phyloP scores from a whole-genome alignment of 2,888 invertebrate species.

The Beris chalybata region DNA sequence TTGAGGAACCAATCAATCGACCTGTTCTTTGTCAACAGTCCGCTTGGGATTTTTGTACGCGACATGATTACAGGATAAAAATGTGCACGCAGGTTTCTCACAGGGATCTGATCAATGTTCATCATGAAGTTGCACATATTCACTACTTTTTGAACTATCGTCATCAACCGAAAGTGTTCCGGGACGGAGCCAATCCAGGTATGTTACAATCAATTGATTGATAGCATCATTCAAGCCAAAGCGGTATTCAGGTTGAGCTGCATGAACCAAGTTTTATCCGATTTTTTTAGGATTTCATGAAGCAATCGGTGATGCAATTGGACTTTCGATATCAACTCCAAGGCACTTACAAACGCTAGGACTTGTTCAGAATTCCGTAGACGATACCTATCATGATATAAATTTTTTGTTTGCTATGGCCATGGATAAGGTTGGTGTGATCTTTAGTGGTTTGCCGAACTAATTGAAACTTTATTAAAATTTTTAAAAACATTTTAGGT shows the following conservation, averaged over 20 bases:
- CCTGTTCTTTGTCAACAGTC: conserved; percentile 86
- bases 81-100: conserved; percentile 85
- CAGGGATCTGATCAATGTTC: conserved; percentile 83
- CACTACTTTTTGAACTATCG: conserved; percentile 86
- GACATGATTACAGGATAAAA: conserved; percentile 82
- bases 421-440: conserved; percentile 69
- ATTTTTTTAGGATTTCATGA: conserved; percentile 80
- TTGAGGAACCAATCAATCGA: conserved; percentile 77
- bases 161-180: conserved; percentile 80
- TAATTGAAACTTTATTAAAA: too few relatives aligned
- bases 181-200: conserved; percentile 93
- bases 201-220: conserved; percentile 33
- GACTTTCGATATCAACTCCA: conserved; percentile 81
- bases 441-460: too few relatives aligned
- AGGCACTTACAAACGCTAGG: conserved; percentile 83
- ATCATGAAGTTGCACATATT: conserved; percentile 91
- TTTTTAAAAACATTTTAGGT: conserved; percentile 42
- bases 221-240: too few relatives aligned
- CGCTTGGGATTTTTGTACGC: conserved; percentile 93
- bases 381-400: conserved; percentile 79
- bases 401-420: conserved; percentile 84
- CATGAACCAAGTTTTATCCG: too few relatives aligned
- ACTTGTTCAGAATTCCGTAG: conserved; percentile 76
- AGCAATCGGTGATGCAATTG: conserved; percentile 87
- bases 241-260: too few relatives aligned